Evolutionary conservation across 2,888 invertebrate species (phyloP).

Genomic region (Hymenopus coronatus): DNA sequence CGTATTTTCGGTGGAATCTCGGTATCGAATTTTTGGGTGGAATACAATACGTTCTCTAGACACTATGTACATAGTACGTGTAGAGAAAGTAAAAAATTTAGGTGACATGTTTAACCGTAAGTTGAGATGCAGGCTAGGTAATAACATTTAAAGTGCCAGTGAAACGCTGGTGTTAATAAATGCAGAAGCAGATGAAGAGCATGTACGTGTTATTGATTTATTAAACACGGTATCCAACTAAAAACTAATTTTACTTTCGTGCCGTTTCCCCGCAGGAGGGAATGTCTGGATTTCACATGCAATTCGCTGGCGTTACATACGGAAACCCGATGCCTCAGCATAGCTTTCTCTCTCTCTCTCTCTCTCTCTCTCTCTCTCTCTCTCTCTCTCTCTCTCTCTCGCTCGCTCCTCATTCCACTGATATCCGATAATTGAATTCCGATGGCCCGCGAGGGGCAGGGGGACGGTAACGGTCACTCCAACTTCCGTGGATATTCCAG

Average conservation of each 20-base stretch:
- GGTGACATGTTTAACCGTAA: no score
- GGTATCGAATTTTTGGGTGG: no score
- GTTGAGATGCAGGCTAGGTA: background rate
- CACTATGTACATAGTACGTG: no score
- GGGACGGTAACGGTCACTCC: background rate
- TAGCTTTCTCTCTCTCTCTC: background rate
- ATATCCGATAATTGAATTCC: background rate
- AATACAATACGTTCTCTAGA: no score
- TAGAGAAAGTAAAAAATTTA: no score
- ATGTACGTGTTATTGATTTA: background rate
- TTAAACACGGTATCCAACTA: background rate
- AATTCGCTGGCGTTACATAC: background rate
- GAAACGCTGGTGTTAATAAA: background rate
- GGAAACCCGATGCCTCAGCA: background rate
- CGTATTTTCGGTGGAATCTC: no score
- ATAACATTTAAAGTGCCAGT: background rate
- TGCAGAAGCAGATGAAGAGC: background rate
- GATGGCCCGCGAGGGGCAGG: background rate
- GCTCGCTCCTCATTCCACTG: background rate
- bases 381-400: no score
- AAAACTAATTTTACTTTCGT: background rate
- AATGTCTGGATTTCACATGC: background rate
- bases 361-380: no score
- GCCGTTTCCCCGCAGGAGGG: background rate
- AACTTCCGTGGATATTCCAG: background rate